Evolutionary conservation across 2,113 vertebrate species (phyloP).

Genomic region (Rynchops niger): DNA sequence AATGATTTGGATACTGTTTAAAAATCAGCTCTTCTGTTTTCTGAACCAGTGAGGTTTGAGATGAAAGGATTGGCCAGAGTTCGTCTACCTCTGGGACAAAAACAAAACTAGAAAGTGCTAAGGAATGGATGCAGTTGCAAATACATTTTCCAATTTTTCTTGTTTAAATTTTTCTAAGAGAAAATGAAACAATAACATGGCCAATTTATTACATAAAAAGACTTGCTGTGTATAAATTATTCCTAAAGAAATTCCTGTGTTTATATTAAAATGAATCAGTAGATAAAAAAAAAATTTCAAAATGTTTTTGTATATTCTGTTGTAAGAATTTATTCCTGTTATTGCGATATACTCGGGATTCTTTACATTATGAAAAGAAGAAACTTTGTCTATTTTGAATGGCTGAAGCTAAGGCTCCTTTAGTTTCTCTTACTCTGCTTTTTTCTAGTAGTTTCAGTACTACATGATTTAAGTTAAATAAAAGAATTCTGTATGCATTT

Average conservation of each 20-base stretch:
- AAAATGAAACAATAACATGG: conserved; percentile 77
- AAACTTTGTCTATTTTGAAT: conserved; percentile 89
- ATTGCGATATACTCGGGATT: conserved; percentile 84
- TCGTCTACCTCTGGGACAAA: conserved; percentile 80
- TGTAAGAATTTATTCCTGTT: conserved; percentile 89
- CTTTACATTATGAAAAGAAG: conserved; percentile 84
- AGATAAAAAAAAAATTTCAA: conserved; percentile 78
- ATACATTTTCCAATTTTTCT: conserved; percentile 80
- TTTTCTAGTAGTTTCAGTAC: conserved; percentile 89
- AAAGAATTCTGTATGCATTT: conserved; percentile 85
- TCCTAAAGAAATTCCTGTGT: conserved; percentile 84
- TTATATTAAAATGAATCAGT: conserved; percentile 87
- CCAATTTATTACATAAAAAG: conserved; percentile 86
- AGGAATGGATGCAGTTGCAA: conserved; percentile 79
- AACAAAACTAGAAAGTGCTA: conserved; percentile 72
- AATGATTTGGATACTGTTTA: background rate
- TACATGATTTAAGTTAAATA: conserved; percentile 90
- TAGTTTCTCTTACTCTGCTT: conserved; percentile 89
- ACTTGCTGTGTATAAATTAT: conserved; percentile 88
- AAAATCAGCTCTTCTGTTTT: conserved; percentile 70
- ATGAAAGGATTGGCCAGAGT: conserved; percentile 77
- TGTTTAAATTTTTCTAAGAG: conserved; percentile 75
- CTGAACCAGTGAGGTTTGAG: conserved; percentile 77
- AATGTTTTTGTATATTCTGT: conserved; percentile 89
- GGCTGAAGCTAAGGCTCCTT: conserved; percentile 84